Evolutionary conservation across 2,888 invertebrate species (phyloP).

Genomic region (Drosophila atripex): DNA sequence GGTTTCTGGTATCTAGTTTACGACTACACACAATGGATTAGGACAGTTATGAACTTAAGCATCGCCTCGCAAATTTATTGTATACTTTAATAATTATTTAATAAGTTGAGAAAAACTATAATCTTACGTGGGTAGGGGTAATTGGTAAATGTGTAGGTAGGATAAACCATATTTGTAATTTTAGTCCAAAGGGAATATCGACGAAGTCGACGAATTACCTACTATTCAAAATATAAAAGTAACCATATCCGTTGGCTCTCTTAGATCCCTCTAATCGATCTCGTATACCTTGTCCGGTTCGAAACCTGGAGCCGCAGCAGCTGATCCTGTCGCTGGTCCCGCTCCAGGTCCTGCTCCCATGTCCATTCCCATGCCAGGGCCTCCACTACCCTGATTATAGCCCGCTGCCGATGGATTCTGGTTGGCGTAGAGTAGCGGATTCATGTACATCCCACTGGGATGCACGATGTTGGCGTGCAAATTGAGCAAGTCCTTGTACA

Average conservation of each 20-base stretch:
- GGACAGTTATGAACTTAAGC: slow-evolving; percentile 66
- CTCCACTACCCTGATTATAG: slow-evolving; percentile 63
- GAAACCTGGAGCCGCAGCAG: slow-evolving; percentile 60
- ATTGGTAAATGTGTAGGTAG: slow-evolving; percentile 20
- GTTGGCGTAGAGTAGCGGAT: slow-evolving; percentile 82
- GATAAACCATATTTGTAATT: slow-evolving; percentile 44
- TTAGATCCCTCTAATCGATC: slow-evolving; percentile 69
- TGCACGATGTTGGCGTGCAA: slow-evolving; percentile 80
- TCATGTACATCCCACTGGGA: slow-evolving; percentile 83
- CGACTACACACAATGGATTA: slow-evolving; percentile 60
- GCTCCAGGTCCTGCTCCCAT: slow-evolving; percentile 28
- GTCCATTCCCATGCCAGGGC: not conserved
- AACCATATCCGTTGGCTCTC: slow-evolving; percentile 16
- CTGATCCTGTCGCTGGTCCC: slow-evolving; percentile 9
- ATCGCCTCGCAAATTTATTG: not conserved
- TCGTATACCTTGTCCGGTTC: slow-evolving; percentile 81
- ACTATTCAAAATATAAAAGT: slow-evolving; percentile 31
- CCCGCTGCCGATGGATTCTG: slow-evolving; percentile 80
- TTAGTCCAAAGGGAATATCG: slow-evolving; percentile 31
- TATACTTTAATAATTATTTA: slow-evolving; percentile 1
- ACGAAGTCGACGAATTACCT: slow-evolving; percentile 38
- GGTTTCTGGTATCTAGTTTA: slow-evolving; percentile 54
- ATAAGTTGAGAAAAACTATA: slow-evolving; percentile 29
- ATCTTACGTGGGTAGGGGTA: slow-evolving; percentile 35
- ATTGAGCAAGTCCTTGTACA: slow-evolving; percentile 82